These are phyloP conservation scores for Geopemphigus sp. DNA, from an alignment of 1,140 invertebrate species.

Conservation along the genomic window DNA sequence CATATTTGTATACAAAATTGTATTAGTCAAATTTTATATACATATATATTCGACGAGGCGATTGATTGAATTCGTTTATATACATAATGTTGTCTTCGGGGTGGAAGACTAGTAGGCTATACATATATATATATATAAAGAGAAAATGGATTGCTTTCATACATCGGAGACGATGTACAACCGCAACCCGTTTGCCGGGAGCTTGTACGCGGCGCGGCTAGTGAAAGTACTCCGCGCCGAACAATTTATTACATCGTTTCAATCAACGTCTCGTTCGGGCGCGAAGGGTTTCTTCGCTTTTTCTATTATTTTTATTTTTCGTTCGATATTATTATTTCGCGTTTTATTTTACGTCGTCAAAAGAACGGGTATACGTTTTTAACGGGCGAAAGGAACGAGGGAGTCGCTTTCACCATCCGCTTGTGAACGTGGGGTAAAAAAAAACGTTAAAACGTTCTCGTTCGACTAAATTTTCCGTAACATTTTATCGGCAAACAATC, in stretches of 20 bases:
- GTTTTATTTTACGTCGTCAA: neutral
- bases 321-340: no score
- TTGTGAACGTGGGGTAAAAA: no score
- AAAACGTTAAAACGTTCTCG: no score
- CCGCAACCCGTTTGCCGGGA: neutral
- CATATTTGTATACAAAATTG: no score
- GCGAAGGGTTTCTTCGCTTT: neutral
- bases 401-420: no score
- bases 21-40: no score
- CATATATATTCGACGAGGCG: neutral
- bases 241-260: conserved; percentile 36
- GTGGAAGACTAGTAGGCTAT: neutral
- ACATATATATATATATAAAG: neutral
- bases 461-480: neutral
- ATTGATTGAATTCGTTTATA: conserved; percentile 36
- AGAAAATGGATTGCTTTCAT: conserved; percentile 43
- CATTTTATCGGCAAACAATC: neutral
- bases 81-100: neutral
- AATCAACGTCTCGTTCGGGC: conserved; percentile 27
- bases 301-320: neutral
- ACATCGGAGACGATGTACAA: neutral
- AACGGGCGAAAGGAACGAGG: no score
- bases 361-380: neutral
- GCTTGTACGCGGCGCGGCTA: neutral
- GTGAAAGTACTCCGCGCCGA: conserved; percentile 26